Percentiles rank a stretch among this genome's conserved stretches.
Evolutionary conservation across 2,888 invertebrate species (phyloP).

Genomic region (Xylota segnis): DNA sequence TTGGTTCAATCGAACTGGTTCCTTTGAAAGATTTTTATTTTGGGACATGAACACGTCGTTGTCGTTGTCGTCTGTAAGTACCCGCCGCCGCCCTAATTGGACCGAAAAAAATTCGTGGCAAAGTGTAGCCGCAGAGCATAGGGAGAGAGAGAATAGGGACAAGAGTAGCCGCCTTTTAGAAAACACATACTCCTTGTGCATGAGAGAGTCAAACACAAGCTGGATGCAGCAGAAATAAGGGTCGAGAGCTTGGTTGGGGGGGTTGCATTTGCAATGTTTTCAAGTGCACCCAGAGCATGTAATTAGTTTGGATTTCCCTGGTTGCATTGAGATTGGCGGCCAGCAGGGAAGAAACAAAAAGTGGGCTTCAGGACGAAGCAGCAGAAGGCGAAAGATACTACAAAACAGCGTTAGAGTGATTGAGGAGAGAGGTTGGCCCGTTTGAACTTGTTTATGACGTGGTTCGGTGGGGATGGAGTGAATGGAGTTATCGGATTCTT

Average conservation of each 20-base stretch:
- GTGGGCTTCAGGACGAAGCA: slow-evolving; percentile 7
- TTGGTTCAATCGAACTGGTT: slow-evolving; percentile 35
- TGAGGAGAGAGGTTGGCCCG: background rate
- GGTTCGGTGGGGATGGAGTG: background rate
- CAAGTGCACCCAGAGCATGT: slow-evolving; percentile 68
- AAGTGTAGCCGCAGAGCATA: slow-evolving; percentile 59
- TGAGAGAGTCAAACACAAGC: background rate
- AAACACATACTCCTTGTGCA: slow-evolving; percentile 8
- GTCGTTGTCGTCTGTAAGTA: background rate
- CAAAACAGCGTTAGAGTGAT: slow-evolving; percentile 4
- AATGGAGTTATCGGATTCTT: background rate
- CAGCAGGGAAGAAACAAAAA: background rate
- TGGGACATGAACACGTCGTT: slow-evolving; percentile 36
- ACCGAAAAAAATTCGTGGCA: slow-evolving; percentile 43
- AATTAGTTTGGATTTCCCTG: slow-evolving; percentile 62
- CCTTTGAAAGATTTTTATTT: slow-evolving; percentile 26
- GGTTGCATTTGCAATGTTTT: slow-evolving; percentile 54
- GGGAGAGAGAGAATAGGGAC: slow-evolving; percentile 54
- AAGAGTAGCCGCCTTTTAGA: slow-evolving; percentile 47
- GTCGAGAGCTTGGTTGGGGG: slow-evolving; percentile 18
- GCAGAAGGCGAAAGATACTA: slow-evolving; percentile 1
- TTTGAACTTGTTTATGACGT: background rate
- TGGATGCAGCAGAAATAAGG: slow-evolving; percentile 20
- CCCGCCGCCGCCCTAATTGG: slow-evolving; percentile 64
- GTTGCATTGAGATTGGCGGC: slow-evolving; percentile 24